Evolutionary conservation across 1,140 invertebrate species (phyloP), one percentile per base, ranked within the genome.

Genomic region (Pollicipes pollicipes): DNA sequence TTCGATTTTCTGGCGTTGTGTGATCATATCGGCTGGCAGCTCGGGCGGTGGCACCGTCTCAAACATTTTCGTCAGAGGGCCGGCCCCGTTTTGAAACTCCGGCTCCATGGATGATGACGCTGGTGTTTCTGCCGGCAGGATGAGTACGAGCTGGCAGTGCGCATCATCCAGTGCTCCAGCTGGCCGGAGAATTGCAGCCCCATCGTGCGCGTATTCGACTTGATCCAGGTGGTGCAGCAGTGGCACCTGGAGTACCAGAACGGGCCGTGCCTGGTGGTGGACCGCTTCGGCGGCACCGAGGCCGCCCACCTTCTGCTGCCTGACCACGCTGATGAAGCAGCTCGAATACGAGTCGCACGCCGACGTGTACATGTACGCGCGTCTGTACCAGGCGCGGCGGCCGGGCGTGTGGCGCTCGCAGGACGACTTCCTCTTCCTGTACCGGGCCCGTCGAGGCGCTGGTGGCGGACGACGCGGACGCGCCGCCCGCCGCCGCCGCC

Each of bases 141-240:
- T 80, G 93, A 96, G 81, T 95, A 95, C 79, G 91, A 95, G 79
- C 81, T 95, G 70, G 88, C 86, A 77, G 90, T 93, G 27, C 87
- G 90, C 76, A 88, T 97, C 78, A 86, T 96, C 31, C 88, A 92
- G 77, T 89, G 88, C 75, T 85, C 86, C 72, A 85, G 87, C 73
- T 90, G 91, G 91, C 85, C 87, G 32, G 84, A 85, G 79, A 78
- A 83, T 81, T 84, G 80, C 83, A 83, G 81, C 72, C 73, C 77
- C 26, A 69, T 78, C 26, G 71, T 72, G 26, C 76, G 87, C 77
- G 85, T 89, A 70, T 88, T 88, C 76, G 85, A 85, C 75, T 84
- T 91, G 73, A 87, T 91, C 73, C 87, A 88, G 76, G 84, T 88
- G 72, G 87, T 95, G 6, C 88, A 92, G 74, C 86, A 88, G 37